phyloP scores from a whole-genome alignment of 2,113 vertebrate genomes.

The Leucoraja erinaceus region DNA sequence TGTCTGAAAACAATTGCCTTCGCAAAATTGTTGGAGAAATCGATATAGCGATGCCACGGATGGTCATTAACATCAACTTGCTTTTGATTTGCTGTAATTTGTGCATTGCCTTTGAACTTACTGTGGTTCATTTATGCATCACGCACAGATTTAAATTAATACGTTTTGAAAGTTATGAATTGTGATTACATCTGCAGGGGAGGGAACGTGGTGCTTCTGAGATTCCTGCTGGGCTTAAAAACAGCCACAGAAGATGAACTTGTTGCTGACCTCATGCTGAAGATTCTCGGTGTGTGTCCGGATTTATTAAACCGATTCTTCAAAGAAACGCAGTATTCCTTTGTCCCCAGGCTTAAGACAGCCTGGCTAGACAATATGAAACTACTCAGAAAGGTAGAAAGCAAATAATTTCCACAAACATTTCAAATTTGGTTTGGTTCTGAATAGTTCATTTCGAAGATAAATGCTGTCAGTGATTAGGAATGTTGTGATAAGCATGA shows the following conservation, averaged over 20 bases:
- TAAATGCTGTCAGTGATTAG: no score
- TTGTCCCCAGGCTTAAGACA: constrained; percentile 69
- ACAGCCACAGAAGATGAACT: constrained; percentile 75
- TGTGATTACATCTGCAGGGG: constrained; percentile 53
- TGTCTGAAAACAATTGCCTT: neutral
- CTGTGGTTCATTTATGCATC: neutral
- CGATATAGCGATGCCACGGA: neutral
- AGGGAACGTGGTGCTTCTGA: constrained; percentile 83
- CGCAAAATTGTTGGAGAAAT: neutral
- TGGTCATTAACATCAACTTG: neutral
- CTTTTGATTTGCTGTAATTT: neutral
- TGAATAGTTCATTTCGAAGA: no score
- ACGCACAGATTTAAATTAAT: neutral
- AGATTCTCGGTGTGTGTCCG: constrained; percentile 71
- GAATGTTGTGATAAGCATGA: neutral
- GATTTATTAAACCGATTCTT: constrained; percentile 82
- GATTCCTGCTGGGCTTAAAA: constrained; percentile 80
- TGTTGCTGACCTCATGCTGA: constrained; percentile 75
- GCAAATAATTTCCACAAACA: neutral
- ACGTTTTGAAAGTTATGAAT: neutral
- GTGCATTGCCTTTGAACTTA: neutral
- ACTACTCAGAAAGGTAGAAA: constrained; percentile 76
- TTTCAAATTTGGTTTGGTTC: neutral
- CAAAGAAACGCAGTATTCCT: constrained; percentile 77
- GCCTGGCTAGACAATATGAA: constrained; percentile 80